These are phyloP conservation scores for Melieria omissa DNA, from an alignment of 2,888 invertebrate genomes.

Conservation along the genomic window DNA sequence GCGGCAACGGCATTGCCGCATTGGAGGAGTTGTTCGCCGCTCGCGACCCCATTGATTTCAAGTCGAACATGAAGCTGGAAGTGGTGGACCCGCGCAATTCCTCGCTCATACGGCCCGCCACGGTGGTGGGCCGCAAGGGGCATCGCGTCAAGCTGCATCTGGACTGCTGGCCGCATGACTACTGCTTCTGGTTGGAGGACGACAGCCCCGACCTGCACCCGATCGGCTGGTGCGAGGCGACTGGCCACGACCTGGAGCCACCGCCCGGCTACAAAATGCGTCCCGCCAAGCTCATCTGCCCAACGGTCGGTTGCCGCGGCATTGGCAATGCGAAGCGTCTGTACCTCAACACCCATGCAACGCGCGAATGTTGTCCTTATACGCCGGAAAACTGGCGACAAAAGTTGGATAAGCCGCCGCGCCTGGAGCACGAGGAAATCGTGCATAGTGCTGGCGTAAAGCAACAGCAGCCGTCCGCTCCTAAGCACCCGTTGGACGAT, in stretches of 20 bases:
- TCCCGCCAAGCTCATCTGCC: constrained; percentile 73
- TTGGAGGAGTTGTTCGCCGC: constrained; percentile 86
- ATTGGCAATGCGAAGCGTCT: constrained; percentile 88
- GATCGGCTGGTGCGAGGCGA: constrained; percentile 90
- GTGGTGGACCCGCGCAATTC: constrained; percentile 87
- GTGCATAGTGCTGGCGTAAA: constrained; percentile 32
- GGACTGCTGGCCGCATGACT: constrained; percentile 88
- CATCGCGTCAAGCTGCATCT: constrained; percentile 83
- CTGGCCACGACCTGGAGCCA: constrained; percentile 86
- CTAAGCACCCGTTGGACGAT: constrained; percentile 31
- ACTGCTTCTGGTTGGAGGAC: constrained; percentile 91
- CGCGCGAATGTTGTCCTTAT: constrained; percentile 82
- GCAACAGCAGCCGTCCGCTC: neutral
- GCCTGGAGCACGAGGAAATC: constrained; percentile 46
- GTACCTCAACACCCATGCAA: constrained; percentile 78
- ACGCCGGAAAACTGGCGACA: constrained; percentile 65
- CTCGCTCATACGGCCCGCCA: constrained; percentile 85
- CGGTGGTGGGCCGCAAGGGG: constrained; percentile 79
- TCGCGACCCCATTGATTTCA: constrained; percentile 81
- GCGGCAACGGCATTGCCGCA: constrained; percentile 78
- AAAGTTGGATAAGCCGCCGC: constrained; percentile 58
- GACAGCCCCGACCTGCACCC: constrained; percentile 92
- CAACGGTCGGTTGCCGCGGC: constrained; percentile 87
- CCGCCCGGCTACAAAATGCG: constrained; percentile 74
- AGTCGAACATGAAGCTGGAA: constrained; percentile 87